Evolutionary conservation across 2,113 vertebrate species (phyloP).

Genomic region (Siniperca chuatsi): DNA sequence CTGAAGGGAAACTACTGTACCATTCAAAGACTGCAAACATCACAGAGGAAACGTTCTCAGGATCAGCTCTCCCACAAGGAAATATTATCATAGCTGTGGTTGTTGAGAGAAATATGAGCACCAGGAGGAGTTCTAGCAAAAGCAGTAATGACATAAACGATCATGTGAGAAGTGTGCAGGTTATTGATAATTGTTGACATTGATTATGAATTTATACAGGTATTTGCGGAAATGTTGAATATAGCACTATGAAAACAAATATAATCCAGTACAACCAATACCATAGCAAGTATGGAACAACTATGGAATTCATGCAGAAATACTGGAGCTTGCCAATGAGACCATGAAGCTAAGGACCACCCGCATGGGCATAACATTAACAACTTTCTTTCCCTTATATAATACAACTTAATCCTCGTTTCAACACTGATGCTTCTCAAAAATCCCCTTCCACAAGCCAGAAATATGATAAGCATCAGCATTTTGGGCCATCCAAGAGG

Average conservation of each 20-base stretch:
- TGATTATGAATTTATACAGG: constrained; percentile 8
- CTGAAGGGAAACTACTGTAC: constrained; percentile 52
- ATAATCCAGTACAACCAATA: constrained; percentile 1
- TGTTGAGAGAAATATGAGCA: constrained; percentile 50
- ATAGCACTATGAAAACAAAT: constrained; percentile 34
- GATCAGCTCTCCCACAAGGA: constrained; percentile 45
- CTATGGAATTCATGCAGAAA: constrained; percentile 22
- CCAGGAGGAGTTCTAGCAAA: constrained; percentile 11
- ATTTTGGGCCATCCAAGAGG: neutral
- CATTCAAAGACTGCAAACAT: constrained; percentile 39
- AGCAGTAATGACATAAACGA: constrained; percentile 18
- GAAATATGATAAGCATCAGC: constrained; percentile 21
- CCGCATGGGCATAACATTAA: constrained; percentile 26
- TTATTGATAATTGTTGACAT: neutral
- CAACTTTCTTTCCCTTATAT: constrained; percentile 25
- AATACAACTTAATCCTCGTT: constrained; percentile 33
- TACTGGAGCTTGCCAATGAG: constrained; percentile 13
- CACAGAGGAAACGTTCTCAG: constrained; percentile 47
- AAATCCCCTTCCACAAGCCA: constrained; percentile 19
- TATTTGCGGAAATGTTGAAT: constrained; percentile 26
- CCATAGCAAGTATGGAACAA: neutral
- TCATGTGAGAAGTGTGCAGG: constrained; percentile 36
- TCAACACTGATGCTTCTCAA: constrained; percentile 47
- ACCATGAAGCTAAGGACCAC: constrained; percentile 45
- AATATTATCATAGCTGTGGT: constrained; percentile 56